phyloP scores from a whole-genome alignment of 2,888 invertebrate species.

The Slavum lentiscoides region DNA sequence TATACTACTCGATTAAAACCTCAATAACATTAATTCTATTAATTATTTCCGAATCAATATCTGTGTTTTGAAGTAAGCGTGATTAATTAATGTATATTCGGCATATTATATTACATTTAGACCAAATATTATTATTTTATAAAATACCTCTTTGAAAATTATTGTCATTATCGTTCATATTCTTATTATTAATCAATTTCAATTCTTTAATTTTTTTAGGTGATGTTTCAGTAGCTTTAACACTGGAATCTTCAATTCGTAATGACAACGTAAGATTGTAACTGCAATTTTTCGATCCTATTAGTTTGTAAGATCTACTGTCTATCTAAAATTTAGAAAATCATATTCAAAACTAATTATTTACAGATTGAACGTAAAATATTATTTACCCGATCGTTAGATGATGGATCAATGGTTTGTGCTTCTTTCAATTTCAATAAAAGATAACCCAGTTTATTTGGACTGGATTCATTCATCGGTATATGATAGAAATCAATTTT shows the following conservation, averaged over 20 bases:
- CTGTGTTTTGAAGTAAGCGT: too few species aligned
- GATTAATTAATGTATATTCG: too few species aligned
- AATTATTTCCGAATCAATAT: too few species aligned
- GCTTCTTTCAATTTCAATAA: conserved; percentile 38
- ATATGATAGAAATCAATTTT: conserved; percentile 26
- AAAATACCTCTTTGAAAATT: neutral
- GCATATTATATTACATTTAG: too few species aligned
- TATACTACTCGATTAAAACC: too few species aligned
- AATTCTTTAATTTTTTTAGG: neutral
- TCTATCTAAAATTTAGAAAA: conserved; percentile 34
- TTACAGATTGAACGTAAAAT: neutral
- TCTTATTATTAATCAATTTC: conserved; percentile 7
- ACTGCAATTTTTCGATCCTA: conserved; percentile 30
- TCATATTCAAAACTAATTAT: neutral
- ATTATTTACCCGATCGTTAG: conserved; percentile 12
- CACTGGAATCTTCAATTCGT: conserved; percentile 31
- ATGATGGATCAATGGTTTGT: conserved; percentile 21
- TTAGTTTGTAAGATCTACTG: conserved; percentile 21
- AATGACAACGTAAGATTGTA: conserved; percentile 35
- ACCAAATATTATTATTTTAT: neutral
- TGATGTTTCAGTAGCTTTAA: neutral
- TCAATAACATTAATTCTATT: too few species aligned
- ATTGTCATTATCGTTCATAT: neutral
- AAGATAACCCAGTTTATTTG: conserved; percentile 29
- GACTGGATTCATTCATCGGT: neutral